Conservation (phyloP, 64 coral and sea anemone genomes). For the Montipora cactus region DNA sequence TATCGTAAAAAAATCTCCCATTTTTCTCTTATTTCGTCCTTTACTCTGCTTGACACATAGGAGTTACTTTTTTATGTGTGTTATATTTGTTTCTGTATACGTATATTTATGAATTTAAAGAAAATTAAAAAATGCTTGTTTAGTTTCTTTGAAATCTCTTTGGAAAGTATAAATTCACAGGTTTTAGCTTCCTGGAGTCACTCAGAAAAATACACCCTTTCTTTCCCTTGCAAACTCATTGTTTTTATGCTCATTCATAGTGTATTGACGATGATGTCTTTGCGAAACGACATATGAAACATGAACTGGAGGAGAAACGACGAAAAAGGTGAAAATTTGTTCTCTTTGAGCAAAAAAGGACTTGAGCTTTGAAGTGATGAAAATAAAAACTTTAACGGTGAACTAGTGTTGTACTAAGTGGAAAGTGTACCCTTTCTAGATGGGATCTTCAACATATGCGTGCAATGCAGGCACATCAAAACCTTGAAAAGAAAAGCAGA, state of each 20-base stretch:
- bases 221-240: background rate
- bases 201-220: too few species aligned
- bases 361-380: background rate
- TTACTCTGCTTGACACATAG: too few species aligned
- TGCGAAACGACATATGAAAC: constrained; percentile 88
- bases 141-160: too few species aligned
- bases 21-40: too few species aligned
- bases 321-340: constrained; percentile 74
- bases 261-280: constrained; percentile 92
- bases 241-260: constrained; percentile 36
- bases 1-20: too few species aligned
- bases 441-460: constrained; percentile 97
- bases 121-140: too few species aligned
- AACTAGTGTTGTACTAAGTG: background rate
- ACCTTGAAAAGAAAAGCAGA: constrained; percentile 84
- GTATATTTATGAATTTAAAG: too few species aligned
- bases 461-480: constrained; percentile 85
- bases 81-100: too few species aligned
- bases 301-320: constrained; percentile 92
- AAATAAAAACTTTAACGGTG: background rate
- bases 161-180: too few species aligned
- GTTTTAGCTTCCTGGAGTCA: too few species aligned
- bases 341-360: background rate
- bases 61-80: too few species aligned
- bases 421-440: constrained; percentile 24